These are phyloP conservation scores for Gephyroberyx darwinii DNA, from an alignment of 2,797 vertebrate species.

Conservation along the genomic window DNA sequence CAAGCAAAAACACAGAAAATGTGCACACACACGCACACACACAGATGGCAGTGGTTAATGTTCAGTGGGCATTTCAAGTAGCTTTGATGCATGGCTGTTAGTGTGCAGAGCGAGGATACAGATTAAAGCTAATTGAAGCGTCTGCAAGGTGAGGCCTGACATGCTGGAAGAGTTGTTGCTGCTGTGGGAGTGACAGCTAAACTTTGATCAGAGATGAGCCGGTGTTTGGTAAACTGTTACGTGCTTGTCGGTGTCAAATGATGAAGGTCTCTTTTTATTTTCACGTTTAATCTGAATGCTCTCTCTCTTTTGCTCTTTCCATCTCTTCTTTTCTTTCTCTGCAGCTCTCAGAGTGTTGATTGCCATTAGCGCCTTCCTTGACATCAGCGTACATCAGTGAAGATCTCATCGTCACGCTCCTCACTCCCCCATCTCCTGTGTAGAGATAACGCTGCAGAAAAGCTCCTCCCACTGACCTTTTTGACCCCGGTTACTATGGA, in stretches of 20 bases:
- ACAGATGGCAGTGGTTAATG: slow-evolving; percentile 1
- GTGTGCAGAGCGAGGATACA: slow-evolving; percentile 25
- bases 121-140: slow-evolving; percentile 71
- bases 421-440: slow-evolving; percentile 11
- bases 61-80: background rate
- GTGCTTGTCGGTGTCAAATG: slow-evolving; percentile 31
- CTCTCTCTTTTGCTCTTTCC: slow-evolving; percentile 30
- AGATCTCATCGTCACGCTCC: slow-evolving; percentile 32
- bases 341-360: slow-evolving; percentile 68
- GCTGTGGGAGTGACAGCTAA: slow-evolving; percentile 26
- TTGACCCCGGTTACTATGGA: slow-evolving; percentile 83
- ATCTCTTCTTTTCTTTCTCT: slow-evolving; percentile 44
- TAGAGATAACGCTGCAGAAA: slow-evolving; percentile 20
- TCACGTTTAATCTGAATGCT: slow-evolving; percentile 25
- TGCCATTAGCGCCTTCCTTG: slow-evolving; percentile 57
- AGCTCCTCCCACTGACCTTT: slow-evolving; percentile 28
- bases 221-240: slow-evolving; percentile 44
- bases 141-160: slow-evolving; percentile 44
- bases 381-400: slow-evolving; percentile 22
- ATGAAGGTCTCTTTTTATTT: slow-evolving; percentile 24
- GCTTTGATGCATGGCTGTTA: slow-evolving; percentile 25
- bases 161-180: slow-evolving; percentile 41
- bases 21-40: slow-evolving; percentile 4
- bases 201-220: slow-evolving; percentile 61
- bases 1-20: slow-evolving; percentile 4